Conservation (phyloP, 2,888 invertebrate species). For the Clusia tigrina region DNA sequence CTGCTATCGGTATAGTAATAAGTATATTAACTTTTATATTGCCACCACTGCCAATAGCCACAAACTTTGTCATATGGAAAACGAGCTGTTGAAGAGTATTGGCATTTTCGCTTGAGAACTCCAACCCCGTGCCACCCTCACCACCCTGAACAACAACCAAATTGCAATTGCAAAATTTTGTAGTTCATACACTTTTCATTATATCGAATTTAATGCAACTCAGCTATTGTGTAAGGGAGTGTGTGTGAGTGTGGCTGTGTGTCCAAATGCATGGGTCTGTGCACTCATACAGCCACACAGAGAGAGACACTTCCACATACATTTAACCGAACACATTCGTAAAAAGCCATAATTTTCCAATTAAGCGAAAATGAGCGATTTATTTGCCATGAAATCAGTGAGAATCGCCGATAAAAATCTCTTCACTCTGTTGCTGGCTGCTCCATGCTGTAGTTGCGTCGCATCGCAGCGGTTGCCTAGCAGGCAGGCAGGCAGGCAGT, state of each 20-base stretch:
- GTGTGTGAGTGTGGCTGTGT: slow-evolving; percentile 29
- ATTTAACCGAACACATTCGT: too few relatives aligned
- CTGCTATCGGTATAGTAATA: too few relatives aligned
- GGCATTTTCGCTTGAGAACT: too few relatives aligned
- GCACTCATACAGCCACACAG: slow-evolving; percentile 9
- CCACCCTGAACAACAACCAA: neutral
- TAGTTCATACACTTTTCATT: slow-evolving; percentile 40
- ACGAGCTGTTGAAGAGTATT: too few relatives aligned
- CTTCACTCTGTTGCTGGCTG: slow-evolving; percentile 50
- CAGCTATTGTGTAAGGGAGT: neutral
- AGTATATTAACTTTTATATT: too few relatives aligned
- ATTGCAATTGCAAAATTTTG: slow-evolving; percentile 32
- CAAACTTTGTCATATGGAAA: too few relatives aligned
- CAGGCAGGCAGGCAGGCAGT: slow-evolving; percentile 23
- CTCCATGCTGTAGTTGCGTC: slow-evolving; percentile 31
- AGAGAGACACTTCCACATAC: slow-evolving; percentile 23
- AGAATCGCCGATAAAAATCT: slow-evolving; percentile 65
- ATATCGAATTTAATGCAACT: slow-evolving; percentile 18
- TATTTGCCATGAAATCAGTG: slow-evolving; percentile 66
- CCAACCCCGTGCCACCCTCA: too few relatives aligned
- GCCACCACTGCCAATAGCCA: too few relatives aligned
- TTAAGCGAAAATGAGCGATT: slow-evolving; percentile 66
- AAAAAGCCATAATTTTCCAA: slow-evolving; percentile 55
- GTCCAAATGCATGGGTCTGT: slow-evolving; percentile 25
- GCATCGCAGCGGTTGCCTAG: slow-evolving; percentile 16